Evolutionary conservation across 2,797 vertebrate species (phyloP).

Genomic region (Mareca strepera): DNA sequence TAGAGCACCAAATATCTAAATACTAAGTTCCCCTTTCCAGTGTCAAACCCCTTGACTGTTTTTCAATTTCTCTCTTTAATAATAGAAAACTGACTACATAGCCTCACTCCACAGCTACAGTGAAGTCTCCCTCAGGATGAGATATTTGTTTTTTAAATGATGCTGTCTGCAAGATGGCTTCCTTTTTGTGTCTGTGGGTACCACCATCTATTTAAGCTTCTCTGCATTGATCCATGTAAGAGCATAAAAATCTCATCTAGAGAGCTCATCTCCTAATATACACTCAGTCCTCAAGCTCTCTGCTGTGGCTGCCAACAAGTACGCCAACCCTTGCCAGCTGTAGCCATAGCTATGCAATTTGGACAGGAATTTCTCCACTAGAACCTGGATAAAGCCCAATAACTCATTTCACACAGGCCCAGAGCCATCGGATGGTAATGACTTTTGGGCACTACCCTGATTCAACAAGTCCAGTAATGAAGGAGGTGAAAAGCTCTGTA

Average conservation of each 20-base stretch:
- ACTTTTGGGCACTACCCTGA: slow-evolving; percentile 22
- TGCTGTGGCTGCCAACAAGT: not conserved
- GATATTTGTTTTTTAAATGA: not conserved
- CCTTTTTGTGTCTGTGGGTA: no score
- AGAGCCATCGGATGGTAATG: slow-evolving; percentile 15
- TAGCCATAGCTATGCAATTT: slow-evolving; percentile 14
- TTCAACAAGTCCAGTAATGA: not conserved
- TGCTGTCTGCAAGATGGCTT: not conserved
- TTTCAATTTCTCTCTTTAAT: not conserved
- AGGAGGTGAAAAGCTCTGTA: slow-evolving; percentile 47
- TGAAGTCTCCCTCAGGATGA: not conserved
- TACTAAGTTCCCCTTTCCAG: not conserved
- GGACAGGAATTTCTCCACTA: slow-evolving; percentile 42
- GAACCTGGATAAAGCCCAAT: slow-evolving; percentile 50
- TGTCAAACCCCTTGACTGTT: not conserved
- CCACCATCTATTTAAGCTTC: not conserved
- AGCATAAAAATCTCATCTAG: not conserved
- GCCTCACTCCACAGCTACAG: not conserved
- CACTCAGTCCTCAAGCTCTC: not conserved
- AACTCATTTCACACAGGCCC: slow-evolving; percentile 29
- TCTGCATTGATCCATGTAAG: not conserved
- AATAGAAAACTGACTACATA: not conserved
- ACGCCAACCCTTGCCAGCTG: not conserved
- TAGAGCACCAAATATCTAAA: not conserved
- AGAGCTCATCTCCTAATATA: not conserved